phyloP scores from a whole-genome alignment of 2,888 invertebrate genomes.

The Euzophera pinguis region DNA sequence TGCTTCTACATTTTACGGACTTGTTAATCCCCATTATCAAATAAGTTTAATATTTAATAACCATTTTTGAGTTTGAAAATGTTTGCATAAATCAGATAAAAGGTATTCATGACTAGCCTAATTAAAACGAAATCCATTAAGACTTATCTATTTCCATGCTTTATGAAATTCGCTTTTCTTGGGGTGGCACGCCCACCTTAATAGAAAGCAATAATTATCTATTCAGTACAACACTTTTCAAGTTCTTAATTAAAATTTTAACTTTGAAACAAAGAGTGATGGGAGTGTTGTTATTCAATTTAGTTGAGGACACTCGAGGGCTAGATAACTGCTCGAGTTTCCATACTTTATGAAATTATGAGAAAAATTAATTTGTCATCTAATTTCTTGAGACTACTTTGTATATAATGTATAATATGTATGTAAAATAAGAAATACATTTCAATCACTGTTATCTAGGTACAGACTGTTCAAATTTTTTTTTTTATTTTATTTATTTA shows the following conservation, averaged over 20 bases:
- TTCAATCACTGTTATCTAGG: no score
- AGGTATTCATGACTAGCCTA: constrained; percentile 25
- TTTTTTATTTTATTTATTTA: no score
- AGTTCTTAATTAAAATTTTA: constrained; percentile 64
- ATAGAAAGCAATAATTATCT: constrained; percentile 42
- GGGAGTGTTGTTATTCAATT: constrained; percentile 67
- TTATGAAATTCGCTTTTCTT: constrained; percentile 25
- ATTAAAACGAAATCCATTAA: constrained; percentile 32
- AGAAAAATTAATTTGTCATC: neutral
- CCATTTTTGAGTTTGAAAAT: constrained; percentile 23
- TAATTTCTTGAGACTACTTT: neutral
- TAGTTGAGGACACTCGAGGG: constrained; percentile 44
- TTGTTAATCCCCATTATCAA: constrained; percentile 48
- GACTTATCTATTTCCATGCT: constrained; percentile 29
- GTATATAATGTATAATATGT: no score
- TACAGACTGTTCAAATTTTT: no score
- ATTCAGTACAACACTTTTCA: constrained; percentile 40
- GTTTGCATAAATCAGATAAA: constrained; percentile 24
- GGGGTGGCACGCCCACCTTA: constrained; percentile 22
- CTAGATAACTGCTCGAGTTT: constrained; percentile 33
- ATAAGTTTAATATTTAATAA: constrained; percentile 36
- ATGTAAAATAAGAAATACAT: no score
- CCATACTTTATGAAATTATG: constrained; percentile 21
- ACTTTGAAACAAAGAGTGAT: constrained; percentile 50
- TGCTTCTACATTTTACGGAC: constrained; percentile 29